Percentiles rank a stretch among this genome's conserved stretches.
Evolutionary conservation across 2,797 vertebrate genomes (phyloP).

Genomic region (Micromesistius poutassou): DNA sequence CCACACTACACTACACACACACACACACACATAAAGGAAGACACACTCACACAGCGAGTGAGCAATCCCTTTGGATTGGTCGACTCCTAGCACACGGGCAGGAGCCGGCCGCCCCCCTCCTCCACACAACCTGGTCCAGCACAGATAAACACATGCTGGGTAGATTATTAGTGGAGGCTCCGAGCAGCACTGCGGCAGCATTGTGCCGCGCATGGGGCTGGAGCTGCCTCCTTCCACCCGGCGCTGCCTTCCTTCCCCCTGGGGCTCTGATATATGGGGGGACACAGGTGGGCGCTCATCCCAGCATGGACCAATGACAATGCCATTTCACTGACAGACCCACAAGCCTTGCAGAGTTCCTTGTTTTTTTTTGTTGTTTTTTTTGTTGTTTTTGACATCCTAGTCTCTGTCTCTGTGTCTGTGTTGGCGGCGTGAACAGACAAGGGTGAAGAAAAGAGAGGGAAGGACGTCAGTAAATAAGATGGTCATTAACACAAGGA

Average conservation of each 20-base stretch:
- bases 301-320: slow-evolving; percentile 49
- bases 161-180: slow-evolving; percentile 73
- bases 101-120: slow-evolving; percentile 61
- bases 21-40: slow-evolving; percentile 11
- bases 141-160: slow-evolving; percentile 77
- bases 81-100: slow-evolving; percentile 63
- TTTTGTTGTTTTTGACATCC: background rate
- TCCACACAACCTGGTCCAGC: slow-evolving; percentile 73
- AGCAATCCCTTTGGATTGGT: slow-evolving; percentile 66
- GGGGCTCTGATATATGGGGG: slow-evolving; percentile 62
- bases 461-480: background rate
- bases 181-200: slow-evolving; percentile 9
- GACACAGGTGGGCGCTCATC: slow-evolving; percentile 69
- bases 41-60: slow-evolving; percentile 35
- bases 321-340: slow-evolving; percentile 60
- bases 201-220: background rate
- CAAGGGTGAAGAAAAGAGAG: background rate
- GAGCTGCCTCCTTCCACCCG: background rate
- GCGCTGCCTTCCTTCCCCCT: slow-evolving; percentile 51
- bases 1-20: slow-evolving; percentile 22
- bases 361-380: background rate
- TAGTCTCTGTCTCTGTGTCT: background rate
- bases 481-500: no score
- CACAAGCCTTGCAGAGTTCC: slow-evolving; percentile 27
- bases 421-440: background rate